A percentile compares a stretch with the other conserved stretches of the same genome.
phyloP scores from a whole-genome alignment of 2,113 vertebrate genomes.

The Seriola quinqueradiata region DNA sequence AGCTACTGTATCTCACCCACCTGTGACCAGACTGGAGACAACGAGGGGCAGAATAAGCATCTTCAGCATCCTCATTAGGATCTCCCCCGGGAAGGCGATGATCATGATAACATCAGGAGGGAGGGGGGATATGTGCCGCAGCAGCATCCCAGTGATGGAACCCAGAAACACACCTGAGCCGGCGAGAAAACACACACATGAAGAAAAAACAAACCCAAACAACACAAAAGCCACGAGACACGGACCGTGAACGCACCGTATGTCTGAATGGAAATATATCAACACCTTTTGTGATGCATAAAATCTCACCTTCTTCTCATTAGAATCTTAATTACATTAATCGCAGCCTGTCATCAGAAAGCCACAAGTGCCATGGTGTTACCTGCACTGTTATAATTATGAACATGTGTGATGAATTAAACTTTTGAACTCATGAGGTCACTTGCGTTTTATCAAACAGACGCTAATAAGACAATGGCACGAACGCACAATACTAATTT shows the following conservation, averaged over 20 bases:
- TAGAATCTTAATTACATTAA: background rate
- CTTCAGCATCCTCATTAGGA: conserved; percentile 99
- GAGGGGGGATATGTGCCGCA: conserved; percentile 92
- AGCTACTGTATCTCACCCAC: conserved; percentile 70
- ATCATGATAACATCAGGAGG: conserved; percentile 94
- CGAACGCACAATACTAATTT: too few species aligned
- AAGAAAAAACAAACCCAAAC: too few species aligned
- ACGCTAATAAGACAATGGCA: background rate
- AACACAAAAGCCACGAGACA: too few species aligned
- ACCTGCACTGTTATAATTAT: background rate
- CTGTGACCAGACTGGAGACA: conserved; percentile 99
- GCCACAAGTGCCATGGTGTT: background rate
- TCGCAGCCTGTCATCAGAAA: background rate
- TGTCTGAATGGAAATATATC: background rate
- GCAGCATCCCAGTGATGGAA: conserved; percentile 90
- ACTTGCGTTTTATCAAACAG: background rate
- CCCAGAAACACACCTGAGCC: conserved; percentile 94
- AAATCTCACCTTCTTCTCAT: background rate
- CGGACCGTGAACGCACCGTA: background rate
- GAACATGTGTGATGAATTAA: background rate
- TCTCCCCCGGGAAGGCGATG: conserved; percentile 96
- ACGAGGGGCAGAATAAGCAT: conserved; percentile 98
- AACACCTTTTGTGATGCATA: background rate
- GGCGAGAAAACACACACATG: background rate
- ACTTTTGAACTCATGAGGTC: background rate